phyloP scores from a whole-genome alignment of 2,113 vertebrate genomes.

The Nothoprocta perdicaria region DNA sequence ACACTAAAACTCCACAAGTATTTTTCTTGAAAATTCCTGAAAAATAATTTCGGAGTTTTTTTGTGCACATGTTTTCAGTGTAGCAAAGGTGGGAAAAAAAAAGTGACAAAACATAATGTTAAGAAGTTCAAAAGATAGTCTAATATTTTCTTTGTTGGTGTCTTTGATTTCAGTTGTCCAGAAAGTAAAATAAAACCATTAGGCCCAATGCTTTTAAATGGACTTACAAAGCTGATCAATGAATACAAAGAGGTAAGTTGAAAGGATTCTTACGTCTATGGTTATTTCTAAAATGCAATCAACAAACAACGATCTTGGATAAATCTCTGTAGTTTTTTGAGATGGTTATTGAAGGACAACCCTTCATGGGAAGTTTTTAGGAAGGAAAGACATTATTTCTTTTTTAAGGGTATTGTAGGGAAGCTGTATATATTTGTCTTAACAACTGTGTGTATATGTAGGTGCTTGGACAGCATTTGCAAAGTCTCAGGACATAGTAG shows the following conservation, averaged over 20 bases:
- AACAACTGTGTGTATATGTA: accelerated
- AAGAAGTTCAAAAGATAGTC: background rate
- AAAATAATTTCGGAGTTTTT: background rate
- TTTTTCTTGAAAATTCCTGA: background rate
- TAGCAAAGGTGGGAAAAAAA: background rate
- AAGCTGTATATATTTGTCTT: background rate
- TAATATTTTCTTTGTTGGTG: constrained; percentile 11
- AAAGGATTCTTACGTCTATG: background rate
- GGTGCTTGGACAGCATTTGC: background rate
- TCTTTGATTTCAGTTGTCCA: constrained; percentile 86
- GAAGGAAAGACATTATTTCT: background rate
- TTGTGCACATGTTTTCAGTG: background rate
- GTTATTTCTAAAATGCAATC: background rate
- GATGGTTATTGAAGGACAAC: background rate
- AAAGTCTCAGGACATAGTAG: background rate
- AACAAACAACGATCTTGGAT: background rate
- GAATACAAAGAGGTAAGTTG: constrained; percentile 95
- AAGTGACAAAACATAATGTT: background rate
- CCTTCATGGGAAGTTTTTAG: background rate
- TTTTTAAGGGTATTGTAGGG: background rate
- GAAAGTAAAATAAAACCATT: constrained; percentile 95
- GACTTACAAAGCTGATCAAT: constrained; percentile 98
- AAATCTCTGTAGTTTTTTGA: background rate
- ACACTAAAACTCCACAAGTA: background rate
- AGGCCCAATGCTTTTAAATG: constrained; percentile 97